These are phyloP conservation scores for Helogale parvula DNA, from an alignment of 2,113 vertebrate genomes.

Conservation along the genomic window DNA sequence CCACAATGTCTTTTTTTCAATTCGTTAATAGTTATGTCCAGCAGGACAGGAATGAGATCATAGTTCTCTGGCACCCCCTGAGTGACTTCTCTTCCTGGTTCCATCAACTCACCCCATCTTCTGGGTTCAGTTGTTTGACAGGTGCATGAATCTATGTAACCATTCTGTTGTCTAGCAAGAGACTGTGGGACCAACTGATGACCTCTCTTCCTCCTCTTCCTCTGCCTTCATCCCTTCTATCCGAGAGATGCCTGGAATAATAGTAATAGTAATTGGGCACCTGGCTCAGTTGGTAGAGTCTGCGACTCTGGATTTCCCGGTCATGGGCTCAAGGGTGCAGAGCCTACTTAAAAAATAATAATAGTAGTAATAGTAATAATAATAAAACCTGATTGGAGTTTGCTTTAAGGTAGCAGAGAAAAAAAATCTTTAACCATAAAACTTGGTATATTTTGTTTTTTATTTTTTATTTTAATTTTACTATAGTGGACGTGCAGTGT, in stretches of 20 bases:
- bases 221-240: background rate
- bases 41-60: background rate
- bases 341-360: background rate
- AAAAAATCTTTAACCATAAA: background rate
- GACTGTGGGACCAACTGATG: background rate
- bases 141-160: background rate
- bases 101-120: background rate
- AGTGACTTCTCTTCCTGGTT: background rate
- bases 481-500: background rate
- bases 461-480: background rate
- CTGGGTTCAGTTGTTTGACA: background rate
- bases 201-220: background rate
- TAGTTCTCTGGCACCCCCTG: background rate
- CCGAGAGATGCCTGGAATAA: background rate
- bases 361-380: background rate
- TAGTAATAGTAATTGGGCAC: background rate
- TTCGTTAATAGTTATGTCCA: background rate
- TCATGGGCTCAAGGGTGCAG: background rate
- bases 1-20: background rate
- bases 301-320: background rate
- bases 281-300: background rate
- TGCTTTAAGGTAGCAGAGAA: background rate
- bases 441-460: background rate
- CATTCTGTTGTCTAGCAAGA: slow-evolving; percentile 6
- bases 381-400: background rate